Evolutionary conservation across 2,888 invertebrate genomes (phyloP).

Genomic region (Arrhopalites spinosus): DNA sequence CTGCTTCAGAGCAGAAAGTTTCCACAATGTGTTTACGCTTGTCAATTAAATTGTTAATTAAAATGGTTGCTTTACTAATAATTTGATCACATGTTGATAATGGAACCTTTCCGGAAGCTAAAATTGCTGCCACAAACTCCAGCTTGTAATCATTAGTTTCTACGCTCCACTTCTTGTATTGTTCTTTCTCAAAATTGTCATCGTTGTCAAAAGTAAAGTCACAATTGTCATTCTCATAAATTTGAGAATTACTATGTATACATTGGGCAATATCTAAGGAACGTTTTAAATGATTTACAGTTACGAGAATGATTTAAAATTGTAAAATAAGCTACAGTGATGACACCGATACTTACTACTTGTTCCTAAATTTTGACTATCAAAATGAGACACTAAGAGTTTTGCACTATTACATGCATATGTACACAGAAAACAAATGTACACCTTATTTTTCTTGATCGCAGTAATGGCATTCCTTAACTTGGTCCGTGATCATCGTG

Average conservation of each 20-base stretch:
- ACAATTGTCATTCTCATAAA: background rate
- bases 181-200: background rate
- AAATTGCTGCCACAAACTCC: background rate
- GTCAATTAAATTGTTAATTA: background rate
- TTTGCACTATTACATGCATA: background rate
- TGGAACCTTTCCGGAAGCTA: background rate
- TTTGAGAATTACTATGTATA: background rate
- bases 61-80: background rate
- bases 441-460: background rate
- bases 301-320: background rate
- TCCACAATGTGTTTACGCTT: too few species aligned
- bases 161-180: background rate
- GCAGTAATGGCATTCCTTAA: background rate
- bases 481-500: background rate
- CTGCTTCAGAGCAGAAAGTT: background rate
- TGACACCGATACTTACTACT: background rate
- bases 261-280: background rate
- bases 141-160: background rate
- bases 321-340: background rate
- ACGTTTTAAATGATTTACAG: background rate
- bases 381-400: background rate
- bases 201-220: background rate
- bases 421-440: background rate
- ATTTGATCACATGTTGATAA: background rate
- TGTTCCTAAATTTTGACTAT: background rate